A percentile compares a stretch with the other conserved stretches of the same genome.
phyloP scores from a whole-genome alignment of 2,797 vertebrate genomes.

The Nyctibius grandis region DNA sequence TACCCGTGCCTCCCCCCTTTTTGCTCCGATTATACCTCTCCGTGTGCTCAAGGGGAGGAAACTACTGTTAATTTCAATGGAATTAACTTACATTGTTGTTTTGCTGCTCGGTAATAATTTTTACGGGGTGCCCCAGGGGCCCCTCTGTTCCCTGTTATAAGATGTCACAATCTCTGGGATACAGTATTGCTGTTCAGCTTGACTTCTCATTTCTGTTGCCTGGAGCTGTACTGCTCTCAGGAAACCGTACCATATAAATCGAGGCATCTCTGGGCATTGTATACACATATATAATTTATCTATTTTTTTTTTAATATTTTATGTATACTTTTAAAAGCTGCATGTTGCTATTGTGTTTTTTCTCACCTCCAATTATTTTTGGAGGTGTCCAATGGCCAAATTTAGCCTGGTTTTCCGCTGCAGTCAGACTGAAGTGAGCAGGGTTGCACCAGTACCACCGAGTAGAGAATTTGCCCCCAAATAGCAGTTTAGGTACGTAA shows the following conservation, averaged over 20 bases:
- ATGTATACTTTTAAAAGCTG: slow-evolving; percentile 58
- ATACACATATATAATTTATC: slow-evolving; percentile 55
- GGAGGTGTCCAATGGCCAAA: not conserved
- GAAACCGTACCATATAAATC: slow-evolving; percentile 26
- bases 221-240: slow-evolving; percentile 53
- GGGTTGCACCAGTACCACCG: not conserved
- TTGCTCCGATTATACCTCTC: slow-evolving; percentile 62
- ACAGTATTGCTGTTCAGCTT: slow-evolving; percentile 40
- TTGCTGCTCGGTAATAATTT: slow-evolving; percentile 72
- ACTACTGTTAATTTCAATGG: slow-evolving; percentile 73
- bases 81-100: slow-evolving; percentile 76
- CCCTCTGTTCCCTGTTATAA: slow-evolving; percentile 60
- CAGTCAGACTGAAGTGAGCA: not conserved
- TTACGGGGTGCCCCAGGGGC: slow-evolving; percentile 67
- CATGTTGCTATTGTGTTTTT: not conserved
- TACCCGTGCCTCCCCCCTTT: slow-evolving; percentile 35
- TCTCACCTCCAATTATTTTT: slow-evolving; percentile 42
- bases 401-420: not conserved
- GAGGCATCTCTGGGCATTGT: slow-evolving; percentile 42
- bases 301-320: slow-evolving; percentile 44
- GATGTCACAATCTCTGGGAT: slow-evolving; percentile 61
- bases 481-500: not conserved
- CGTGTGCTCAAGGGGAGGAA: slow-evolving; percentile 63
- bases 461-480: not conserved
- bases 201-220: slow-evolving; percentile 60